These are phyloP conservation scores for Gobio occitaniae DNA, from an alignment of 2,797 vertebrate genomes.

Conservation along the genomic window DNA sequence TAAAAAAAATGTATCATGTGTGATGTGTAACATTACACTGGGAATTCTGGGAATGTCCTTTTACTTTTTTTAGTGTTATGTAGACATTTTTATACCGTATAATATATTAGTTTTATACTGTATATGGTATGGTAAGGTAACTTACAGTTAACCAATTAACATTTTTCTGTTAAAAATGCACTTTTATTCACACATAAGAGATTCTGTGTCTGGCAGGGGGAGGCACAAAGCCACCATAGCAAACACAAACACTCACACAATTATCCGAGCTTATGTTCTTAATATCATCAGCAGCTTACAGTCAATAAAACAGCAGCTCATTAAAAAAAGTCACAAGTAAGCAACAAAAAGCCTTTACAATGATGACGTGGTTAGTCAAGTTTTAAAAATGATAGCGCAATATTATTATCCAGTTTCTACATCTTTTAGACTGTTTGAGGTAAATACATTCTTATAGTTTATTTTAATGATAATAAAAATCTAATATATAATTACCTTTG, in stretches of 20 bases:
- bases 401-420: background rate
- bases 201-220: background rate
- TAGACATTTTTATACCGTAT: background rate
- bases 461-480: background rate
- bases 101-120: background rate
- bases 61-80: background rate
- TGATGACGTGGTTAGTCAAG: background rate
- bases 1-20: background rate
- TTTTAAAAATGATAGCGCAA: background rate
- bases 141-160: background rate
- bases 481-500: background rate
- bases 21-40: background rate
- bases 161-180: background rate
- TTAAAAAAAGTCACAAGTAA: background rate
- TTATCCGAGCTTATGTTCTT: conserved; percentile 29
- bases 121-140: background rate
- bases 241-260: conserved; percentile 16
- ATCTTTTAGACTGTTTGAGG: background rate
- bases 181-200: conserved; percentile 6
- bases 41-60: background rate
- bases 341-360: background rate
- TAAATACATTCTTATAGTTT: background rate
- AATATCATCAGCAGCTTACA: conserved; percentile 10
- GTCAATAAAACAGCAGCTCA: background rate
- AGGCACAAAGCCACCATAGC: conserved; percentile 5